Conservation (phyloP, 2,797 vertebrate genomes). For the Rhynchotus rufescens region DNA sequence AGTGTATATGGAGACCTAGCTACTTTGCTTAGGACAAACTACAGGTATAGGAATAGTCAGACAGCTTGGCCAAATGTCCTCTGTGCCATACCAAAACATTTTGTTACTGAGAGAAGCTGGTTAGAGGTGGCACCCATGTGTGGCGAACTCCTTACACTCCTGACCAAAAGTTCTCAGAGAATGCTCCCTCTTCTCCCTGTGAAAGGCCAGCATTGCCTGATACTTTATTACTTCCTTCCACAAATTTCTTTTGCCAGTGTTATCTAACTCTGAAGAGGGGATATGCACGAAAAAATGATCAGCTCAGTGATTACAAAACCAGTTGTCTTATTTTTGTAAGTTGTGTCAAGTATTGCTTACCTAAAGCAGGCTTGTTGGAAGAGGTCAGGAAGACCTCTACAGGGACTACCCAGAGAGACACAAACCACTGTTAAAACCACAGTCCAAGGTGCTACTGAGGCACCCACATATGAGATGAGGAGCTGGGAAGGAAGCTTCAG, state of each 20-base stretch:
- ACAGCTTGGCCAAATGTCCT: background rate
- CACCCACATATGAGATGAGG: background rate
- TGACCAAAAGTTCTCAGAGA: background rate
- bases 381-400: background rate
- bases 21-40: background rate
- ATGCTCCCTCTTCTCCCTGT: background rate
- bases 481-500: background rate
- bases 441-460: background rate
- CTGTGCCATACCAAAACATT: background rate
- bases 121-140: background rate
- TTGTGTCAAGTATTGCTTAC: background rate
- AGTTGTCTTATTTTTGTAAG: background rate
- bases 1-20: rapidly evolving
- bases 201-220: background rate
- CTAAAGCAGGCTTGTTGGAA: background rate
- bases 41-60: background rate
- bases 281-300: background rate
- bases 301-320: background rate
- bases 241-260: background rate
- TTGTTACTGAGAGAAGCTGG: background rate
- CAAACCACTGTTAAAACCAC: background rate
- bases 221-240: background rate
- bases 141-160: background rate
- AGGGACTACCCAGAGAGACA: background rate
- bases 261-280: background rate